These are phyloP conservation scores for Axinella damicornis DNA, from an alignment of 37 sponge, comb jelly and placozoan genomes.

Conservation along the genomic window DNA sequence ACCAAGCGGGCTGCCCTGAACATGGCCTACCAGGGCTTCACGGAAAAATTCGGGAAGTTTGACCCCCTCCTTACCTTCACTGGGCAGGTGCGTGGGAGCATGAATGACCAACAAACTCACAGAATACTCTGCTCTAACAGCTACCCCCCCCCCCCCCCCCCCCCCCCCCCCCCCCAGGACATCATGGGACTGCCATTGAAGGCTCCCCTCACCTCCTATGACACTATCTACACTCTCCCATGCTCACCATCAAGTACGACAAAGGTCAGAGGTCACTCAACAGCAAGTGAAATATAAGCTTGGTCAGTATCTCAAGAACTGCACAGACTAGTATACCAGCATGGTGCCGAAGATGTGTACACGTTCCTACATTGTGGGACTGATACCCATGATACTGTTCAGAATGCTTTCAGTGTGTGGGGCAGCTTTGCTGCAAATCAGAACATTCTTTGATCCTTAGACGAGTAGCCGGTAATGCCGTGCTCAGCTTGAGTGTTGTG, in stretches of 20 bases:
- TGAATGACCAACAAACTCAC: no score
- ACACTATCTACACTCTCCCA: constrained; percentile 96
- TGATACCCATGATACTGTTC: no score
- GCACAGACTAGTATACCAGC: no score
- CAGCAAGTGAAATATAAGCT: no score
- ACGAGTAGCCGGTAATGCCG: no score
- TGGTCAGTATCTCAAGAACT: no score
- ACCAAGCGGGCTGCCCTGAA: constrained; percentile 87
- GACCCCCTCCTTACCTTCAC: constrained; percentile 71
- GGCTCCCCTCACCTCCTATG: constrained; percentile 93
- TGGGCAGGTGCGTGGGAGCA: constrained; percentile 69
- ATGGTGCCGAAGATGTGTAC: no score
- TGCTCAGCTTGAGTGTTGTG: no score
- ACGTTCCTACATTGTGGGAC: no score
- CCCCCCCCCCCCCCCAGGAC: constrained; percentile 54
- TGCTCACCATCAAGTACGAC: constrained; percentile 96
- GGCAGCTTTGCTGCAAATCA: no score
- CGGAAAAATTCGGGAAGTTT: constrained; percentile 82
- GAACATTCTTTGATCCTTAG: no score
- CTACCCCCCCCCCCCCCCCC: neutral
- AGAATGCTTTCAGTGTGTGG: no score
- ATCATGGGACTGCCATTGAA: constrained; percentile 94
- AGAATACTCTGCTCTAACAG: neutral
- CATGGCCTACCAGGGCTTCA: constrained; percentile 97
- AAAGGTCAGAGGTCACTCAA: constrained; percentile 86